Evolutionary conservation across 2,888 invertebrate species (phyloP), one percentile per base, ranked within the genome.

Genomic region (Dicyrtoma fusca): DNA sequence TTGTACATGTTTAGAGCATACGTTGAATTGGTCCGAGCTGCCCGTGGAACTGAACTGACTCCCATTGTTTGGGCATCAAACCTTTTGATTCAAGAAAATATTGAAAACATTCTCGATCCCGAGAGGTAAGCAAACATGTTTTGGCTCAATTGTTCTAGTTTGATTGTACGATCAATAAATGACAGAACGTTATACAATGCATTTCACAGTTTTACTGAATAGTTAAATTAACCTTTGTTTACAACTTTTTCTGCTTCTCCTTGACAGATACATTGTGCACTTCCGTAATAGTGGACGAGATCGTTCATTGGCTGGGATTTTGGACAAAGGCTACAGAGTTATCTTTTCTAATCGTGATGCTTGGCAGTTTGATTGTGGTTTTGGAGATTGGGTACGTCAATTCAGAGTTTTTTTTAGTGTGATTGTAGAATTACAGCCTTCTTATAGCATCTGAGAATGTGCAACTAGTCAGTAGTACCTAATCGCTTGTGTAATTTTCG

Each of bases 311-410:
- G 82, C 83, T 0, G 85, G 89, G 42, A 86, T 94, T 0, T 81
- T 92, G 1, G 82, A 86, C 0, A 85, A 88, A 49, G 92, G 92
- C 0, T 94, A 92, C 83, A 87, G 87, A 44, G 83, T 94, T 42
- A 93, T 95, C 75, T 86, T 94, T 76, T 93, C 93, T 1, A 94
- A 94, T 83, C 92, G 92, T 81, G 94, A 95, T 82, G 92, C 91
- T 0, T 84, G 93, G 3, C 94, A 94, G 83, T 87, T 94, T 0
- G 94, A 94, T 83, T 94, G 94, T 82, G 94, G 94, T 82, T 93
- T 89, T 80, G 89, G 89, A 17, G 89, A 90, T 11, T 94, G 94
- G 94, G 89, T 94, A 75, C 73, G 69, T 17, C 19, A 53, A 53
- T n/a, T 34, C n/a, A 53, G 19, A 53, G 19, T 11, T 53, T 10